A percentile compares a stretch with the other conserved stretches of the same genome.
Evolutionary conservation across 2,113 vertebrate species (phyloP).

Genomic region (Podocnemis expansa): DNA sequence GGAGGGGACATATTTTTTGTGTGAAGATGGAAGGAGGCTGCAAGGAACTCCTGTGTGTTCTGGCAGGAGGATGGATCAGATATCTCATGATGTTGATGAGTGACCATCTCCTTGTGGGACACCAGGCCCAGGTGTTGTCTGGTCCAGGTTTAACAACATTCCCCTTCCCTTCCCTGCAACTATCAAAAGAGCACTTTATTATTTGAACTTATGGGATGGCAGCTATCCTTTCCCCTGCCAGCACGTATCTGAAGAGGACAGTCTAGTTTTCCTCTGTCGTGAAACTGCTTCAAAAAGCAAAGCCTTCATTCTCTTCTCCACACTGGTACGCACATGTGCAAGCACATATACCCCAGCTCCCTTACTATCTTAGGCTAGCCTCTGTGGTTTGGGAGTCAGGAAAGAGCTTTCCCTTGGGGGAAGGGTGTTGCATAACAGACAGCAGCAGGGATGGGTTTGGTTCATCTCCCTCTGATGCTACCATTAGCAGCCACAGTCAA

Average conservation of each 20-base stretch:
- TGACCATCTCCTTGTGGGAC: not conserved
- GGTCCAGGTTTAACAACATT: not conserved
- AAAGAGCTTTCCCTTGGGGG: not conserved
- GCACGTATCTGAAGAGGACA: not conserved
- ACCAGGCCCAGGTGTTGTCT: not conserved
- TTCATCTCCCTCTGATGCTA: not conserved
- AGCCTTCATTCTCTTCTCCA: not conserved
- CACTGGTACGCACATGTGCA: not conserved
- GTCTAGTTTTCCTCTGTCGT: not conserved
- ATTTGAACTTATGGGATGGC: not conserved
- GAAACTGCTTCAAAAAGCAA: not conserved
- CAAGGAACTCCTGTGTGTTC: not conserved
- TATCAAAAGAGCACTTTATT: not conserved
- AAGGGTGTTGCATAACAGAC: too few relatives aligned
- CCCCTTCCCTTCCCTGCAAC: not conserved
- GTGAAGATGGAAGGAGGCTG: not conserved
- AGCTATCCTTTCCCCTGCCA: not conserved
- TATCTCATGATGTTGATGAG: not conserved
- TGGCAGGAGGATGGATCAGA: not conserved
- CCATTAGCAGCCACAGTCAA: not conserved
- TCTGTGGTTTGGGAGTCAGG: not conserved
- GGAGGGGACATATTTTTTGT: not conserved
- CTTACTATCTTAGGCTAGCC: not conserved
- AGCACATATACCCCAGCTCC: not conserved
- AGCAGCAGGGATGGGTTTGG: not conserved